A percentile compares a stretch with the other conserved stretches of the same genome.
phyloP scores from a whole-genome alignment of 92 coral and sea anemone species.

The Hydrozoanthus gracilis region DNA sequence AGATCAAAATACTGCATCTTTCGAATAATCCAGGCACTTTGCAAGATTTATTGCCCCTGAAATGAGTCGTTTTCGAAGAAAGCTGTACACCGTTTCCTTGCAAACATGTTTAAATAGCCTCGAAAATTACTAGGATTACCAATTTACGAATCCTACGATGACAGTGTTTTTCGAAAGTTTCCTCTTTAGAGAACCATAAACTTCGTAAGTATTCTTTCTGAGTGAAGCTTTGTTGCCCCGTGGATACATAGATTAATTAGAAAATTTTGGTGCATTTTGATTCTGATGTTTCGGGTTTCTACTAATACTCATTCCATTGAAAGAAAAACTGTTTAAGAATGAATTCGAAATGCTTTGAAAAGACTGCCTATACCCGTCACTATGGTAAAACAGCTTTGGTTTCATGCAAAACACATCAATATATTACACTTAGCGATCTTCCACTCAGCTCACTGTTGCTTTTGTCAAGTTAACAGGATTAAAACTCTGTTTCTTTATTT shows the following conservation, averaged over 20 bases:
- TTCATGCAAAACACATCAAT: too few species aligned
- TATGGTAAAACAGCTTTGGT: too few species aligned
- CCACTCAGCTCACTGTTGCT: too few species aligned
- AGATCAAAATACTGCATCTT: slow-evolving; percentile 32
- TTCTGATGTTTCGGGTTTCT: too few species aligned
- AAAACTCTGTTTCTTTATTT: too few species aligned
- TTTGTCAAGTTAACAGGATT: too few species aligned
- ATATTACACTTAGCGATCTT: too few species aligned
- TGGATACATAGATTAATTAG: background rate
- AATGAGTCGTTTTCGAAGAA: slow-evolving; percentile 39
- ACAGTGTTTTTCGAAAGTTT: background rate
- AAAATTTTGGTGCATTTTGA: background rate
- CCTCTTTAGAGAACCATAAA: slow-evolving; percentile 32
- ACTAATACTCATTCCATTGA: too few species aligned
- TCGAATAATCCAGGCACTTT: slow-evolving; percentile 38
- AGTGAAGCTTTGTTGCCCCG: slow-evolving; percentile 12
- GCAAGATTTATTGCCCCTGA: slow-evolving; percentile 42
- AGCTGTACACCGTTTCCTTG: slow-evolving; percentile 35
- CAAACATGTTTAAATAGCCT: slow-evolving; percentile 40
- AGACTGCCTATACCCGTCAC: too few species aligned
- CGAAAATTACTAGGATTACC: slow-evolving; percentile 31
- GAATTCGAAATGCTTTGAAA: too few species aligned
- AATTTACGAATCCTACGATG: slow-evolving; percentile 11
- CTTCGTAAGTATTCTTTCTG: background rate
- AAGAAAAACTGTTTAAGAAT: too few species aligned